A percentile compares a stretch with the other conserved stretches of the same genome.
Evolutionary conservation across 1,140 invertebrate species (phyloP).

Genomic region (Lepidurus couesii): DNA sequence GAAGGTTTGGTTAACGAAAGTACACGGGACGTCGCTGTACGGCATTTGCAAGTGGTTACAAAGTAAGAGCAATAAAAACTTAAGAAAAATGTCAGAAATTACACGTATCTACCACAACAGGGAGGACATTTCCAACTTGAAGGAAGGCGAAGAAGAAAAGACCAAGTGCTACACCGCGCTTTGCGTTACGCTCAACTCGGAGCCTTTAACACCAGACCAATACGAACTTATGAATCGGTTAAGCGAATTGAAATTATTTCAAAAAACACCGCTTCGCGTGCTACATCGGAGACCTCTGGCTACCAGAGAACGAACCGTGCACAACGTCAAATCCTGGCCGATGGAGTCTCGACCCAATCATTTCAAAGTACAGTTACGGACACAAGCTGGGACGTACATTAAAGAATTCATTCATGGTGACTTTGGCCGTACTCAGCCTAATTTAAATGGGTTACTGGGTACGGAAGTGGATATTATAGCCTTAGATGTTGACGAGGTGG

Average conservation of each 20-base stretch:
- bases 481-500: constrained; percentile 57
- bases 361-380: constrained; percentile 63
- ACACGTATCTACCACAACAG: constrained; percentile 47
- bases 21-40: constrained; percentile 55
- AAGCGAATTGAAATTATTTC: constrained; percentile 50
- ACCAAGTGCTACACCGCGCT: constrained; percentile 75
- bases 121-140: constrained; percentile 63
- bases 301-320: constrained; percentile 56
- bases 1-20: constrained; percentile 57
- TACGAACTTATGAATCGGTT: constrained; percentile 51
- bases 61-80: constrained; percentile 47
- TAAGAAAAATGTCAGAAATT: constrained; percentile 5
- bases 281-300: constrained; percentile 71
- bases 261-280: constrained; percentile 78
- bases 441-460: constrained; percentile 53
- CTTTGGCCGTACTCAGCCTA: constrained; percentile 77
- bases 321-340: constrained; percentile 52
- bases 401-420: constrained; percentile 97
- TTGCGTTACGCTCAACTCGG: constrained; percentile 53
- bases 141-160: constrained; percentile 79
- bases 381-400: constrained; percentile 91
- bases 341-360: constrained; percentile 43
- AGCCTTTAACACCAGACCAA: constrained; percentile 45
- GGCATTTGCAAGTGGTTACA: constrained; percentile 57
- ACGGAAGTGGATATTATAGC: constrained; percentile 60